A percentile compares a stretch with the other conserved stretches of the same genome.
Conservation (phyloP, 23 tunicate genomes). For the Halocynthia aurantium region DNA sequence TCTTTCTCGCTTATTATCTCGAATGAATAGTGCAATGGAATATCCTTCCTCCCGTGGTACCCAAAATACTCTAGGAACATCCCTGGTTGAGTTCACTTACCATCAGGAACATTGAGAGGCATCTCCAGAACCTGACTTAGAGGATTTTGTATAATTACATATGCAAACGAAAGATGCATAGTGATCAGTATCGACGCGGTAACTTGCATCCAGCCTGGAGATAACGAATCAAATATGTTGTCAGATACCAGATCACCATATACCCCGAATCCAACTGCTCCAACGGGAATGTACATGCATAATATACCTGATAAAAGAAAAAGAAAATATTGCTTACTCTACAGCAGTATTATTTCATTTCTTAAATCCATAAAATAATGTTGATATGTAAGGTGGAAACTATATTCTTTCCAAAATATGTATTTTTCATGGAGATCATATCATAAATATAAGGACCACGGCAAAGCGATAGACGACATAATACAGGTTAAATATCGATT, state of each 20-base stretch:
- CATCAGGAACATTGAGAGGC: slow-evolving; percentile 67
- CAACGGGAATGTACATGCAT: slow-evolving; percentile 88
- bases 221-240: slow-evolving; percentile 78
- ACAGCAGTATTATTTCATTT: no score
- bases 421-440: no score
- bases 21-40: neutral
- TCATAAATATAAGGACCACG: no score
- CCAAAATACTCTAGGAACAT: neutral
- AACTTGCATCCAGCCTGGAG: slow-evolving; percentile 52
- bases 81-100: slow-evolving; percentile 26
- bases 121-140: slow-evolving; percentile 84
- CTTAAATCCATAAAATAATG: no score
- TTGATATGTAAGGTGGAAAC: no score
- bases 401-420: no score
- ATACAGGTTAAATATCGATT: no score
- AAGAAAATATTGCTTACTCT: no score
- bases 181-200: slow-evolving; percentile 78
- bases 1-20: neutral
- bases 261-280: slow-evolving; percentile 71
- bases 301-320: slow-evolving; percentile 49
- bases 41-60: neutral
- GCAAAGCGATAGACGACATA: no score
- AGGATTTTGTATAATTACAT: slow-evolving; percentile 96
- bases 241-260: slow-evolving; percentile 73
- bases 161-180: slow-evolving; percentile 92